These are phyloP conservation scores for Lepidurus arcticus DNA, from an alignment of 1,140 invertebrate genomes.

Conservation along the genomic window DNA sequence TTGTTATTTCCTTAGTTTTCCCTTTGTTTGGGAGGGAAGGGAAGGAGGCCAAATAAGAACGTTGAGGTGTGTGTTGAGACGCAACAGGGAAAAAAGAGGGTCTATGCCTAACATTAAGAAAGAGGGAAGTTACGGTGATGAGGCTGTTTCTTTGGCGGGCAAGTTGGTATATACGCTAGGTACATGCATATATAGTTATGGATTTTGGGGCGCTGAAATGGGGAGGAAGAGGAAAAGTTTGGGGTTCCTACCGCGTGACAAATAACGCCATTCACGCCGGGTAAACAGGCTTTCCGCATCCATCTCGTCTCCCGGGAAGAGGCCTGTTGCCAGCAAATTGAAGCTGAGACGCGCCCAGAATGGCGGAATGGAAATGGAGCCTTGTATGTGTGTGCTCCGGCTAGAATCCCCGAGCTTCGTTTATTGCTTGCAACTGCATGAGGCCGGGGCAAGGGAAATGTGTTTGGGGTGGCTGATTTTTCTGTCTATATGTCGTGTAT, in stretches of 20 bases:
- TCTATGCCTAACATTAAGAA: too few relatives aligned
- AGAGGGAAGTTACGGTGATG: too few relatives aligned
- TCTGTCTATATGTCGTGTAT: neutral
- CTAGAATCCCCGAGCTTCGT: neutral
- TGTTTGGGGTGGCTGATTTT: neutral
- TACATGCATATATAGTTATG: neutral
- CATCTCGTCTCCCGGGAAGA: slow-evolving; percentile 11
- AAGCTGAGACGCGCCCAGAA: neutral
- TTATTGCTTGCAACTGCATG: slow-evolving; percentile 10
- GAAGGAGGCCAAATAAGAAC: too few relatives aligned
- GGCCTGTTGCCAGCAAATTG: slow-evolving; percentile 20
- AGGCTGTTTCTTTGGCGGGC: too few relatives aligned
- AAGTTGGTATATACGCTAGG: neutral
- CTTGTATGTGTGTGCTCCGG: neutral
- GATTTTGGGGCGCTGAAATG: neutral
- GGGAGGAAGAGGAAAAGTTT: neutral
- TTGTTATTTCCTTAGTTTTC: too few relatives aligned
- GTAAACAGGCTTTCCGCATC: slow-evolving; percentile 9
- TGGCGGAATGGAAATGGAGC: neutral
- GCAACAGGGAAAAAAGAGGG: too few relatives aligned
- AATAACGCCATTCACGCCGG: neutral
- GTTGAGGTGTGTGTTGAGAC: too few relatives aligned
- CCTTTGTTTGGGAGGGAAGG: too few relatives aligned
- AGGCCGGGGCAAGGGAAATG: neutral
- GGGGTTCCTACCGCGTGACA: neutral